These are phyloP conservation scores for Leptinotarsa peninsularis DNA, from an alignment of 2,888 invertebrate genomes.

Conservation along the genomic window DNA sequence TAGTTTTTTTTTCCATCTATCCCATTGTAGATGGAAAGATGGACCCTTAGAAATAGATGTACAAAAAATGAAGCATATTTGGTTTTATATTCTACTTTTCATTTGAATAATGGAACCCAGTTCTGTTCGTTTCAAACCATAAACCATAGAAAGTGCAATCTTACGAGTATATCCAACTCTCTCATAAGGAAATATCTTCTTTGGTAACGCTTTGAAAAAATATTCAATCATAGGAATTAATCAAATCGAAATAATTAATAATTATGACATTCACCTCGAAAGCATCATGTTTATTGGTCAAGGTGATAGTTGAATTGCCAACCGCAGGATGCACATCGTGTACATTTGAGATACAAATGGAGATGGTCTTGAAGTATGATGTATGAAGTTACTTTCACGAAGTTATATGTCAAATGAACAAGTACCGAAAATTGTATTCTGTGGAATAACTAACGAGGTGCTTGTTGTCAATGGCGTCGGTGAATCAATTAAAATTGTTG, in stretches of 20 bases:
- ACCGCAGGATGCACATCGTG: background rate
- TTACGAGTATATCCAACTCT: background rate
- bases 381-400: conserved; percentile 12
- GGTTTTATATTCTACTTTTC: no score
- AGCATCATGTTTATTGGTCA: conserved; percentile 30
- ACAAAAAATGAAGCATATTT: no score
- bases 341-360: background rate
- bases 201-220: background rate
- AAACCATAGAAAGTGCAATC: no score
- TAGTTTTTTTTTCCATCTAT: no score
- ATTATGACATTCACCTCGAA: conserved; percentile 16
- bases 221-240: background rate
- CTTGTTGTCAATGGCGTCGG: no score
- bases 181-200: background rate
- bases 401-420: background rate
- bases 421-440: no score
- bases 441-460: no score
- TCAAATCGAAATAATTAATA: background rate
- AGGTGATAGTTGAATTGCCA: conserved; percentile 22
- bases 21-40: no score
- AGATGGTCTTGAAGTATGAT: conserved; percentile 19
- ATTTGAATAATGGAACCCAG: no score
- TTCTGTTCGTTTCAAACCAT: no score
- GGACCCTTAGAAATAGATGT: no score
- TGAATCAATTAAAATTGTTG: no score